Evolutionary conservation across 1,140 invertebrate genomes (phyloP).

Genomic region (Cydia pomonella): DNA sequence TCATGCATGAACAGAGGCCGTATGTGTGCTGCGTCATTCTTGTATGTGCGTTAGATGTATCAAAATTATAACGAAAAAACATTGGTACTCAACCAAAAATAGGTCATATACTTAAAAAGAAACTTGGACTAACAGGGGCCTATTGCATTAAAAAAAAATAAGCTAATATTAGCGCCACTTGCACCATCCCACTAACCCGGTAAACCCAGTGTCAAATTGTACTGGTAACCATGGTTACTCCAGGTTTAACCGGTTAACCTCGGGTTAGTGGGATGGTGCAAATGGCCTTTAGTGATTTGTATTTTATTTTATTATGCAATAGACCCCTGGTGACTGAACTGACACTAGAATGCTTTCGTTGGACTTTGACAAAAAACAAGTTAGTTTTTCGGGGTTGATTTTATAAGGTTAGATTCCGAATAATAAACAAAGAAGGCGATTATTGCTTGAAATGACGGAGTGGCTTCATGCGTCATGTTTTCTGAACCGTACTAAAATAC

Average conservation of each 20-base stretch:
- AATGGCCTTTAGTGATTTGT: no score
- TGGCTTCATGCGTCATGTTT: constrained; percentile 22
- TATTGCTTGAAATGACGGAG: constrained; percentile 19
- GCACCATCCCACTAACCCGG: no score
- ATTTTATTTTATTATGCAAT: no score
- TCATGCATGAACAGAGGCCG: constrained; percentile 10
- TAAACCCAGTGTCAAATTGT: no score
- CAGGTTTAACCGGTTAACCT: no score
- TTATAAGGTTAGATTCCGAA: not conserved
- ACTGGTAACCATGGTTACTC: no score
- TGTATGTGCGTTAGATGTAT: not conserved
- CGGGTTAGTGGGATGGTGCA: no score
- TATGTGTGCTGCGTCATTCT: not conserved
- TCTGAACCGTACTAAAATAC: constrained; percentile 10
- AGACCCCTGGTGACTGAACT: no score
- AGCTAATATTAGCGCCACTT: no score
- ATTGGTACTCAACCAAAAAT: not conserved
- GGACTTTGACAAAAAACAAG: not conserved
- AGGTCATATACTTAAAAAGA: no score
- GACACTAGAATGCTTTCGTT: not conserved
- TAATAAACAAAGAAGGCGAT: not conserved
- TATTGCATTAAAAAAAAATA: no score
- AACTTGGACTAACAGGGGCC: no score
- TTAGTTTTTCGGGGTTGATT: not conserved
- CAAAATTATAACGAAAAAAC: not conserved